These are phyloP conservation scores for Brotula barbata DNA, from an alignment of 2,797 vertebrate genomes.

Conservation along the genomic window DNA sequence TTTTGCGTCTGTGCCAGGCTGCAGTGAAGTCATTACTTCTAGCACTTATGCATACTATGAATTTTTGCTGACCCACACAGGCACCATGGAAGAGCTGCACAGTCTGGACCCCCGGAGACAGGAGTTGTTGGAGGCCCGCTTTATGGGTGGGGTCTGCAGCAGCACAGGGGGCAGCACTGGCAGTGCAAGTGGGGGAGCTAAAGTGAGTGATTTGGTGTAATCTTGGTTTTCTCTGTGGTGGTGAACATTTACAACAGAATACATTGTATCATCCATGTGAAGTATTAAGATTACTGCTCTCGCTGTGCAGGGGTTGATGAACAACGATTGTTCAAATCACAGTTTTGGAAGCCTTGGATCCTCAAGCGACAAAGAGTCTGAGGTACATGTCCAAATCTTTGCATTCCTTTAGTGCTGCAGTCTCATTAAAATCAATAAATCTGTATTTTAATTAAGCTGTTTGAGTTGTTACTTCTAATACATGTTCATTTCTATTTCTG, in stretches of 20 bases:
- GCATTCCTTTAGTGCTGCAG: background rate
- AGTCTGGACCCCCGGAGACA: slow-evolving; percentile 98
- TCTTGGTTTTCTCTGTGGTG: background rate
- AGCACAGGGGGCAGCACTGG: slow-evolving; percentile 95
- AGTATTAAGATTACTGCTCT: background rate
- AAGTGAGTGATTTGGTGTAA: slow-evolving; percentile 80
- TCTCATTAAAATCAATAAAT: no score
- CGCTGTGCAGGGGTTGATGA: slow-evolving; percentile 87
- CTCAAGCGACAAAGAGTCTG: slow-evolving; percentile 97
- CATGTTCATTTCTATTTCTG: background rate
- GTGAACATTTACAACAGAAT: background rate
- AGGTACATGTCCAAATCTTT: slow-evolving; percentile 76
- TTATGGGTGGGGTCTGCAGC: slow-evolving; percentile 94
- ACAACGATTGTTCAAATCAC: slow-evolving; percentile 99
- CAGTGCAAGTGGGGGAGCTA: slow-evolving; percentile 95
- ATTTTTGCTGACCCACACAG: slow-evolving; percentile 66
- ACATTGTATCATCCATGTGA: background rate
- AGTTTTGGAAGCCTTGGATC: slow-evolving; percentile 98
- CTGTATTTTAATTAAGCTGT: background rate
- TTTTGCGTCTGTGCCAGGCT: slow-evolving; percentile 23
- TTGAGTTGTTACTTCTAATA: background rate
- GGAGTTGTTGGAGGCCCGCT: slow-evolving; percentile 95
- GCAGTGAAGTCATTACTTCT: slow-evolving; percentile 22
- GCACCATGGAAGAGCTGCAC: slow-evolving; percentile 99
- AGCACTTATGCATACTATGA: slow-evolving; percentile 34